Base-by-base conservation (phyloP, 2,113 vertebrate species). In the Semicossyphus pulcher region DNA sequence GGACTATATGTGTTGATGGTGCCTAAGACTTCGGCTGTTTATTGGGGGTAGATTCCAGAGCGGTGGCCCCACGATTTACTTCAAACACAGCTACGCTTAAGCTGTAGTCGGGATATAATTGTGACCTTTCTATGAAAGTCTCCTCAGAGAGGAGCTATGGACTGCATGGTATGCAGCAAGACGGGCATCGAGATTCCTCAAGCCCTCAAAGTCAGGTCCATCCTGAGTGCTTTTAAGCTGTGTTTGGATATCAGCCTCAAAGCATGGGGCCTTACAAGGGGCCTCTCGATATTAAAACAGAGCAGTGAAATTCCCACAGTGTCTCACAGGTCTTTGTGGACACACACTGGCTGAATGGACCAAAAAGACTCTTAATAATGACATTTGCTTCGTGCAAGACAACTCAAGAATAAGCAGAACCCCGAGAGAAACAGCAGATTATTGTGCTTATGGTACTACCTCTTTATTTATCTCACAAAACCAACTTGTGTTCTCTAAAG, bases 201-300 rank as follows among this genome's bases (percentile, higher is more conserved):
- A 70, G 61, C 52, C 68, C 61, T 78, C 71, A 73, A 66, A 76
- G 57, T 81, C 69, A 68, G 63, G 63, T 81, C 61, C 52, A 72
- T 67, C 44, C 60, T n/a, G 28, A 57, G 10, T 53, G 41, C 71
- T 60, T 80, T 76, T 79, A 76, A 76, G 61, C 58, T 66, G 77
- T 72, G 76, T 82, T 86, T 82, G 58, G 61, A 70, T 68, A 81
- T 88, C 83, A 81, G 78, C 57, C 67, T 80, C 51, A 60, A 65
- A 76, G 61, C 58, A 56, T 57, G 63, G 26, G 54, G 86, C 77
- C 85, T 81, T 65, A 72, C 29, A 60, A 72, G 61, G 73, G 83
- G 80, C 73, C 83, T 72, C 73, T 80, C 53, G 49, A 70, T 83
- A 77, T 73, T 81, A 73, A 72, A 78, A 76, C 65, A 84, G 68